Evolutionary conservation across 2,113 vertebrate genomes (phyloP), one percentile per base, ranked within the genome.

Genomic region (Hassar affinis): DNA sequence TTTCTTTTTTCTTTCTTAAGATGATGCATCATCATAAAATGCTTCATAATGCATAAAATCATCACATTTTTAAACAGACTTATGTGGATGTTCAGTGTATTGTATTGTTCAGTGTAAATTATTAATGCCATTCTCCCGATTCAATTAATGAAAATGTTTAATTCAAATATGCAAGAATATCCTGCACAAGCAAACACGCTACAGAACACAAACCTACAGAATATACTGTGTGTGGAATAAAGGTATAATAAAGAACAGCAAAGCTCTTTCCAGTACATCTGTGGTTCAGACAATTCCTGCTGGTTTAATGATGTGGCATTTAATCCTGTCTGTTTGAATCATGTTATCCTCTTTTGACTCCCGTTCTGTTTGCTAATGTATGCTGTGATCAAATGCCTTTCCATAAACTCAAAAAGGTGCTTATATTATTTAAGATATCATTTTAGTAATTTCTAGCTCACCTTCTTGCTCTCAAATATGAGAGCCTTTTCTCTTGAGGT

Each of bases 211-310:
- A 68, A 80, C 20, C 18, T 66, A 66, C 61, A 35, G 6, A 76
- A 78, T 47, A 68, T 22, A 68, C 1, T 52, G 62, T n/a, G 11
- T 64, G 59, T 59, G 42, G 27, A 49, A 45, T 57, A 77, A 80
- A 8, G n/a, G 57, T 45, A 25, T 74, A 74, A 51, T 64, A 45
- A 86, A 42, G 81, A 82, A 86, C 49, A 47, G 38, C 42, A 80
- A 17, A 86, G 77, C 79, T 66, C 35, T 80, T 30, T 51, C 51
- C 72, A 47, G 25, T 30, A 74, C 20, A 38, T 30, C 81, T n/a
- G 56, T 42, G 47, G 20, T 62, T 12, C 14, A 83, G 56, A 76
- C 45, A 51, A 54, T 38, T 52, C 57, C n/a, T 51, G 72, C 7
- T 1, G 11, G 45, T 35, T 57, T 75, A 76, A 12, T 17, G 72